Base-by-base conservation (phyloP, 1,140 invertebrate genomes). In the Ceratoteleas bidentatus region DNA sequence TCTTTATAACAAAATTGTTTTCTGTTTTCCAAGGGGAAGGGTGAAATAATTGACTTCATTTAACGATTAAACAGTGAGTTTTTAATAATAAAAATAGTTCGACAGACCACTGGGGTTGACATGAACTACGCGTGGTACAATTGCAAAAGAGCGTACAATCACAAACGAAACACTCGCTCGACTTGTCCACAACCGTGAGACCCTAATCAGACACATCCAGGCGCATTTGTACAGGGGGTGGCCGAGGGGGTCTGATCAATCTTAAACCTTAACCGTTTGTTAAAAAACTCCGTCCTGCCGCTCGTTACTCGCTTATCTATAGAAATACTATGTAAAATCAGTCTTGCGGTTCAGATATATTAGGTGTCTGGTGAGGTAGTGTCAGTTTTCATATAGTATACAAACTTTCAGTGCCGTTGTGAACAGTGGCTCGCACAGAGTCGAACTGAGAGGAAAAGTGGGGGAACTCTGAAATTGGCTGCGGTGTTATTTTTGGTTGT, bases 71-170 rank as follows among this genome's bases (percentile, higher is more conserved):
- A 90, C 89, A 90, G 88, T 90, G 87, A 90, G 76, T 85, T 88
- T 91, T 83, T 90, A 90, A 90, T 91, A 91, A 91, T 90, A 91
- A 91, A 91, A 91, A 91, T 91, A 91, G 86, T 88, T 89, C 83
- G 86, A 90, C 88, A 87, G 85, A 88, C 77, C 81, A 87, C 80
- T 88, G 83, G 85, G 84, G 61, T 86, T 76, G 76, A 85, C 58
- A 87, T 85, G 74, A 69, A 87, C 86, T 86, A 89, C 49, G 74
- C 54, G 36, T 72, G 62, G 56, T 62, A 75, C 38, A 73, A 70
- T 75, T 60, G 64, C 66, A 58, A 75, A 72, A 50, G 10, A 62
- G 33, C 14, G 50, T 61, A 75, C 68, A 57, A 76, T 76, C 50
- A 24, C 49, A 81, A 79, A 79, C 34, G 47, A 74, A 62, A 72